Conservation (phyloP, 2,797 vertebrate genomes). For the Natrix natrix region DNA sequence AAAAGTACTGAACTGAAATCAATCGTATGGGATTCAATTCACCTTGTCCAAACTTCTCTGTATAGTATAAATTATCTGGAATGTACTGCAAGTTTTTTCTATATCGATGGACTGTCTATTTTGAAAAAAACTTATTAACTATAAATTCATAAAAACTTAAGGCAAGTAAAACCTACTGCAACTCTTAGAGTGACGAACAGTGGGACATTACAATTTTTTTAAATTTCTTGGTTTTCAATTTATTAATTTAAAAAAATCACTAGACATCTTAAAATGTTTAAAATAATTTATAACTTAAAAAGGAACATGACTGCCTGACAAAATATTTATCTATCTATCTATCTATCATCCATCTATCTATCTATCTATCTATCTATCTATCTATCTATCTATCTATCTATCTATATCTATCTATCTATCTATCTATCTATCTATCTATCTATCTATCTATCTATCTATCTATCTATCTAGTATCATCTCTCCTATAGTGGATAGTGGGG, state of each 20-base stretch:
- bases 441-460: too few relatives aligned
- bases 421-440: too few relatives aligned
- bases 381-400: too few relatives aligned
- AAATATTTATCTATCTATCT: neutral
- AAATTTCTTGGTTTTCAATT: neutral
- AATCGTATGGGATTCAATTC: neutral
- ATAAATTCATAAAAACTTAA: neutral
- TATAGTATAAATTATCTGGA: neutral
- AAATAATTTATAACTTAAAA: neutral
- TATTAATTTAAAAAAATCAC: neutral
- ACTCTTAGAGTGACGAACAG: neutral
- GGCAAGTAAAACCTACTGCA: neutral
- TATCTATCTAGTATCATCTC: neutral
- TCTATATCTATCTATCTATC: too few relatives aligned
- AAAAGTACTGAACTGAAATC: neutral
- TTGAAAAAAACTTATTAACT: conserved; percentile 44
- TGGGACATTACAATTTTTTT: neutral
- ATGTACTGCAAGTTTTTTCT: neutral
- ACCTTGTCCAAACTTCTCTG: neutral
- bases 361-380: neutral
- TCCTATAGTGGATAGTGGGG: neutral
- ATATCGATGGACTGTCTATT: neutral
- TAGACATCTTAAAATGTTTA: neutral
- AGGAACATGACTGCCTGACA: neutral
- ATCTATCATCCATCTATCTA: neutral